Percentiles rank a stretch among this genome's conserved stretches.
Evolutionary conservation across 2,797 vertebrate species (phyloP).

Genomic region (Ctenochaetus hawaiiensis): DNA sequence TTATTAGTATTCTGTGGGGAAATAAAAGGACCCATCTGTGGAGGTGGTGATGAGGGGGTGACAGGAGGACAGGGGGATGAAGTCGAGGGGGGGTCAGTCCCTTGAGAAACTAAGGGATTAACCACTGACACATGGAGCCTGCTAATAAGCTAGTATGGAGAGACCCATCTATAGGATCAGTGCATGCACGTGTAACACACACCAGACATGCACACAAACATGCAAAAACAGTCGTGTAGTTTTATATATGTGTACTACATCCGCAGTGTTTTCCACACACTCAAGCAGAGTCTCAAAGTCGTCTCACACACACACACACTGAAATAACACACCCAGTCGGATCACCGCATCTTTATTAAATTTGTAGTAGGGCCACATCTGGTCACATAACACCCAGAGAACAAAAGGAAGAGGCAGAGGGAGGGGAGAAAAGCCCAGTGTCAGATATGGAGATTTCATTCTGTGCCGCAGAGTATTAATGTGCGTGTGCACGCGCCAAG

Average conservation of each 20-base stretch:
- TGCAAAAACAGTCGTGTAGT: neutral
- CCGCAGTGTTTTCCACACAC: slow-evolving; percentile 15
- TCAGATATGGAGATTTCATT: slow-evolving; percentile 81
- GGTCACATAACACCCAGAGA: slow-evolving; percentile 77
- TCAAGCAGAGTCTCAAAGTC: slow-evolving; percentile 24
- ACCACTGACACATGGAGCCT: slow-evolving; percentile 86
- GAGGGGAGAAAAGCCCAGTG: slow-evolving; percentile 43
- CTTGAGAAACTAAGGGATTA: slow-evolving; percentile 80
- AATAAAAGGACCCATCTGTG: slow-evolving; percentile 87
- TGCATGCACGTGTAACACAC: slow-evolving; percentile 52
- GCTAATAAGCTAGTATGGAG: slow-evolving; percentile 82
- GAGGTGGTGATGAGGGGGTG: slow-evolving; percentile 80
- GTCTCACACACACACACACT: slow-evolving; percentile 10
- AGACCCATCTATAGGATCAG: slow-evolving; percentile 68
- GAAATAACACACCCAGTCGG: slow-evolving; percentile 37
- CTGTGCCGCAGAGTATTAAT: slow-evolving; percentile 75
- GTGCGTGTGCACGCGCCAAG: slow-evolving; percentile 80
- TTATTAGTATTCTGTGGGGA: slow-evolving; percentile 86
- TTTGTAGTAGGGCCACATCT: slow-evolving; percentile 87
- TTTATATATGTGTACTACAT: slow-evolving; percentile 4
- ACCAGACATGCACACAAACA: slow-evolving; percentile 28
- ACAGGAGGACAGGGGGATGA: slow-evolving; percentile 52
- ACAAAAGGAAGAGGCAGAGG: slow-evolving; percentile 76
- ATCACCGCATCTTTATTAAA: slow-evolving; percentile 84
- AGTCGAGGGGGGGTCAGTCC: slow-evolving; percentile 54